Conservation (phyloP, 1,140 invertebrate species). For the Philaenus spumarius region DNA sequence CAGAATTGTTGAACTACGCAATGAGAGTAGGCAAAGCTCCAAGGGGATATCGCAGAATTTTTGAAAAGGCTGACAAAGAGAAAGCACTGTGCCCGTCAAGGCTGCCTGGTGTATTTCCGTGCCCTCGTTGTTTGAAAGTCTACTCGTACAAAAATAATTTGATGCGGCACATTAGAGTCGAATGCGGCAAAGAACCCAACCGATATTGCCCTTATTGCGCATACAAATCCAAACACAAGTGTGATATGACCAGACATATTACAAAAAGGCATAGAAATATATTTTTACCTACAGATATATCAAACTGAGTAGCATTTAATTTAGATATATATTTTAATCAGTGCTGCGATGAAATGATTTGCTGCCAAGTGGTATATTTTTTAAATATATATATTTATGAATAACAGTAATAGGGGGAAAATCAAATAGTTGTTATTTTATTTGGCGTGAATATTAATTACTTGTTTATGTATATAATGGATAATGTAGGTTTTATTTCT, state of each 20-base stretch:
- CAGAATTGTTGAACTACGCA: constrained; percentile 13
- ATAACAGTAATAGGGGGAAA: no score
- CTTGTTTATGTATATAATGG: no score
- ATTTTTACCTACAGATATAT: neutral
- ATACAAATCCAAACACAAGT: constrained; percentile 71
- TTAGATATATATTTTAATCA: no score
- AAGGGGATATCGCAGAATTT: neutral
- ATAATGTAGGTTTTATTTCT: no score
- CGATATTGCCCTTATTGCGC: constrained; percentile 60
- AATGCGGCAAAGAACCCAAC: constrained; percentile 44
- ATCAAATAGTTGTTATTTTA: no score
- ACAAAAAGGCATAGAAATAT: constrained; percentile 72
- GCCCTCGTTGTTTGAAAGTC: constrained; percentile 39
- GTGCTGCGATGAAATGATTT: no score
- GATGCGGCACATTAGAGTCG: constrained; percentile 45
- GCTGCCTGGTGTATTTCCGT: constrained; percentile 9
- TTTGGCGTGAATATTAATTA: no score
- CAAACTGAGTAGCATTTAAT: no score
- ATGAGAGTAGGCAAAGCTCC: constrained; percentile 8
- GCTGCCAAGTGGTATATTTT: no score
- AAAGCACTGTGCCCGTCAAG: constrained; percentile 7
- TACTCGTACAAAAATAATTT: constrained; percentile 34
- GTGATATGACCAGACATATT: constrained; percentile 76
- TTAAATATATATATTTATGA: no score
- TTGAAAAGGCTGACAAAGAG: neutral